Conservation (phyloP, 1,140 invertebrate genomes). For the Solen grandis region DNA sequence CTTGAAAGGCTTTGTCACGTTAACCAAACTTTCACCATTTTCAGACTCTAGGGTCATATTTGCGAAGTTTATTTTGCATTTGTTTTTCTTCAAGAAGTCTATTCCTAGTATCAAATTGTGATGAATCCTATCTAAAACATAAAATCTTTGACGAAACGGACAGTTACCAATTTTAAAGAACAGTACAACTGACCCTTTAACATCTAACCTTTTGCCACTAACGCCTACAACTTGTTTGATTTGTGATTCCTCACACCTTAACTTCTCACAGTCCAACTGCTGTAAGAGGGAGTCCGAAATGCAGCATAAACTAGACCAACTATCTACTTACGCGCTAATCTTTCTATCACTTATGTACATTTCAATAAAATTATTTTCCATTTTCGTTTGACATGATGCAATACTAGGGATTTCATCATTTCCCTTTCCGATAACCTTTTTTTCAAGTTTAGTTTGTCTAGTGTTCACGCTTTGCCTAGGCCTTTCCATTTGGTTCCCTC, state of each 20-base stretch:
- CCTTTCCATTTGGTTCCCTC: slow-evolving; percentile 39
- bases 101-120: slow-evolving; percentile 14
- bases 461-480: background rate
- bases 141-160: background rate
- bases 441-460: background rate
- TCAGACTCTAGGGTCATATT: slow-evolving; percentile 1
- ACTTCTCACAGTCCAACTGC: background rate
- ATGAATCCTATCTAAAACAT: slow-evolving; percentile 33
- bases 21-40: background rate
- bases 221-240: slow-evolving; percentile 13
- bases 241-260: background rate
- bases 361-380: slow-evolving; percentile 11
- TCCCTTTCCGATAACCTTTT: background rate
- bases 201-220: slow-evolving; percentile 26
- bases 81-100: slow-evolving; percentile 24
- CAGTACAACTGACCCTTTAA: background rate
- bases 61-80: slow-evolving; percentile 23
- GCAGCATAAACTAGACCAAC: slow-evolving; percentile 25
- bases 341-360: background rate
- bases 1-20: background rate
- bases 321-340: slow-evolving; percentile 15
- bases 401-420: background rate
- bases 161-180: background rate
- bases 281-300: slow-evolving; percentile 37
- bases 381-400: background rate